Evolutionary conservation across 2,797 vertebrate species (phyloP).

Genomic region (Chaetodon trifasciatus): DNA sequence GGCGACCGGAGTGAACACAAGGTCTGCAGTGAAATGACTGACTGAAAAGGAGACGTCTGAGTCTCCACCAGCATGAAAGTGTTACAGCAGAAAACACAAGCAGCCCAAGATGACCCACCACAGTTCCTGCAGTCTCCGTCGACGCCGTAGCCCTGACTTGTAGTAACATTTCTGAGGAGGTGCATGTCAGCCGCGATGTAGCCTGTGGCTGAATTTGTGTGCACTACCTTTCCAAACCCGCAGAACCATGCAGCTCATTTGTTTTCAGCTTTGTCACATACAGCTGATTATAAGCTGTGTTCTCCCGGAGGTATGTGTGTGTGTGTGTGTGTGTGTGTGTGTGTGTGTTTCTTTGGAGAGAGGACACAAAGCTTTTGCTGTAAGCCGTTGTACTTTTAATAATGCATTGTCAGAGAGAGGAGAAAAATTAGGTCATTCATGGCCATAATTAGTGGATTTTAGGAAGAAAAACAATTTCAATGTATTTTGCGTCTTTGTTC

Average conservation of each 20-base stretch:
- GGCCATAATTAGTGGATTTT: background rate
- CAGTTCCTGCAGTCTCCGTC: background rate
- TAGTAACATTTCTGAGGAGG: background rate
- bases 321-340: background rate
- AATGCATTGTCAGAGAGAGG: slow-evolving; percentile 15
- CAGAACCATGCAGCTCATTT: background rate
- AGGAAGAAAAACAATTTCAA: background rate
- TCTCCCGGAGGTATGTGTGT: too few species aligned
- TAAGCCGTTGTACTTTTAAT: slow-evolving; percentile 39
- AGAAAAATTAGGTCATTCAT: background rate
- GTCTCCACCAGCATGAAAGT: too few species aligned
- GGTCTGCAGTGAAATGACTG: background rate
- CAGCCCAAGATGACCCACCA: background rate
- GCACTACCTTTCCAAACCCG: background rate
- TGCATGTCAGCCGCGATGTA: background rate
- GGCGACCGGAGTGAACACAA: too few species aligned
- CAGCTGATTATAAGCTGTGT: slow-evolving; percentile 20
- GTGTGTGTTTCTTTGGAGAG: background rate
- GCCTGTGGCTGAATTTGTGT: background rate
- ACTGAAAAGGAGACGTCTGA: background rate
- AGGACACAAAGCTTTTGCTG: slow-evolving; percentile 28
- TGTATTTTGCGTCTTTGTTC: background rate
- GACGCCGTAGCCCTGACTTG: too few species aligned
- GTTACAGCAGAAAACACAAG: background rate
- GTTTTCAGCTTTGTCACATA: slow-evolving; percentile 1